Conservation (phyloP, 2,113 vertebrate species). For the Oryzias celebensis region DNA sequence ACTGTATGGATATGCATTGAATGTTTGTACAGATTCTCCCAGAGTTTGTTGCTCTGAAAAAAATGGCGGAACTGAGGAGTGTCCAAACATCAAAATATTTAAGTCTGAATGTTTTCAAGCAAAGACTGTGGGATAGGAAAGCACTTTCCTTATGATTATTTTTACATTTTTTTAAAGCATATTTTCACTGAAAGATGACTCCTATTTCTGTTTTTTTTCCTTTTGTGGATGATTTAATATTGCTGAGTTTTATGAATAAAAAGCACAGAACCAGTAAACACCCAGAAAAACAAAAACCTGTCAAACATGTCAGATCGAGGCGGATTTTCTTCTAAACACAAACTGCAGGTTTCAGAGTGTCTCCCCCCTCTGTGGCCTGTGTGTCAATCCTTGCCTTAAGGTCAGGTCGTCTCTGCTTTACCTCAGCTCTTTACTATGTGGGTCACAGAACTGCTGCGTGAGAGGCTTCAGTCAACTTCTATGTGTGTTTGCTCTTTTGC, state of each 20-base stretch:
- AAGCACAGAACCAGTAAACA: not conserved
- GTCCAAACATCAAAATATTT: conserved; percentile 49
- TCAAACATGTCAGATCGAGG: not conserved
- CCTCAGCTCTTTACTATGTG: conserved; percentile 42
- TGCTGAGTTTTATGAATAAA: conserved; percentile 22
- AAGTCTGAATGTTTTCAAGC: conserved; percentile 66
- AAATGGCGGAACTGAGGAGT: conserved; percentile 47
- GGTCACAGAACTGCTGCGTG: conserved; percentile 57
- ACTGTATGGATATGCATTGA: conserved; percentile 78
- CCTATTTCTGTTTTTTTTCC: conserved; percentile 29
- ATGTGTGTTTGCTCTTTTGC: conserved; percentile 47
- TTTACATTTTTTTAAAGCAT: conserved; percentile 11
- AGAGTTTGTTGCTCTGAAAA: conserved; percentile 62
- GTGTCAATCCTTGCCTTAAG: conserved; percentile 66
- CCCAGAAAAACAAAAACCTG: not conserved
- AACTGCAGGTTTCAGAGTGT: not conserved
- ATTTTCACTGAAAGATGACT: conserved; percentile 47
- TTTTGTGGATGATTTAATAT: conserved; percentile 25
- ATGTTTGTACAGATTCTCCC: conserved; percentile 73
- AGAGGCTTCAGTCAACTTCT: conserved; percentile 58
- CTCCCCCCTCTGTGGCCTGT: conserved; percentile 42
- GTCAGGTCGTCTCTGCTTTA: conserved; percentile 50
- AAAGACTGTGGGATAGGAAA: conserved; percentile 64
- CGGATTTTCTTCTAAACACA: no score
- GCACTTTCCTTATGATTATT: conserved; percentile 58